Evolutionary conservation across 2,113 vertebrate species (phyloP).

Genomic region (Cochlearius cochlearius): DNA sequence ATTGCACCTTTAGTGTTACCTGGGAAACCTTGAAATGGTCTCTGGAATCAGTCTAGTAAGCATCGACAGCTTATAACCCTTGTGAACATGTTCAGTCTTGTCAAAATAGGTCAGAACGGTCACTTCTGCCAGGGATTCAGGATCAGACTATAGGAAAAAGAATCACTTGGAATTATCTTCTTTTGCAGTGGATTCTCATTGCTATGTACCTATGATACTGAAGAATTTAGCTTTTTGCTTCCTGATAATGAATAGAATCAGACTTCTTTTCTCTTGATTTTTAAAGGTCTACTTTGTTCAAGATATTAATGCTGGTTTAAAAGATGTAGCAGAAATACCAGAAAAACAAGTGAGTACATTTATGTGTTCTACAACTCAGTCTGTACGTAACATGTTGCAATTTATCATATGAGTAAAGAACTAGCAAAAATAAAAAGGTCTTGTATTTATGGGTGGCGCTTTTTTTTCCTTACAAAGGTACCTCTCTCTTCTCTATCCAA

Average conservation of each 20-base stretch:
- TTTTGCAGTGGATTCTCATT: background rate
- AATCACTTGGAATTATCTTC: background rate
- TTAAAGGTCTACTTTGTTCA: constrained; percentile 87
- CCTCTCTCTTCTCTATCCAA: constrained; percentile 79
- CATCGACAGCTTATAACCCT: background rate
- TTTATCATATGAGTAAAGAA: background rate
- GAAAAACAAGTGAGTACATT: constrained; percentile 72
- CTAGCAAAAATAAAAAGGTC: background rate
- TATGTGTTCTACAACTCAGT: background rate
- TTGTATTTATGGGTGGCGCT: background rate
- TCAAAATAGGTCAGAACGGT: background rate
- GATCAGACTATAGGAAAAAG: background rate
- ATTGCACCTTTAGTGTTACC: background rate
- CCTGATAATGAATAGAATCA: constrained; percentile 70
- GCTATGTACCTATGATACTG: background rate
- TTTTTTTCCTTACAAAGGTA: constrained; percentile 68
- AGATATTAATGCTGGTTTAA: constrained; percentile 87
- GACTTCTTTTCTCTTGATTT: background rate
- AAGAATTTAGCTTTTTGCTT: constrained; percentile 57
- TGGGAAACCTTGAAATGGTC: background rate
- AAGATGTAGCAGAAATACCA: constrained; percentile 60
- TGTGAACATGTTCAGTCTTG: rapidly evolving
- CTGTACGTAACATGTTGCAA: background rate
- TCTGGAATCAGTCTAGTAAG: background rate
- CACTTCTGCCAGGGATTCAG: background rate